phyloP scores from a whole-genome alignment of 1,140 invertebrate genomes.

The Pinna nobilis region DNA sequence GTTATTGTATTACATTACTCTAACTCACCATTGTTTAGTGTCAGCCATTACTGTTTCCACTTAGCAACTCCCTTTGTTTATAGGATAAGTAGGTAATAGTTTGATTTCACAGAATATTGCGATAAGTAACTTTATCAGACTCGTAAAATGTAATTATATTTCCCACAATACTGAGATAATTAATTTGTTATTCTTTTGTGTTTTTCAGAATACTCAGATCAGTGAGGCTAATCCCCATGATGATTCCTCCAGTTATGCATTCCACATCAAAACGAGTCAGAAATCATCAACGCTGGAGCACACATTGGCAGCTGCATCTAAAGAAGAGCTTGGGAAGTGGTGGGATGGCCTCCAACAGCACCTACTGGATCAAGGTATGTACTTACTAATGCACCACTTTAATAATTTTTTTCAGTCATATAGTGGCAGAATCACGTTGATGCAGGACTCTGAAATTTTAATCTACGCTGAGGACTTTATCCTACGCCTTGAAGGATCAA shows the following conservation, averaged over 20 bases:
- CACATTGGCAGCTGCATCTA: slow-evolving; percentile 63
- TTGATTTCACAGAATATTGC: too few relatives aligned
- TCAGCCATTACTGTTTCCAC: too few relatives aligned
- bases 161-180: too few relatives aligned
- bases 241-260: slow-evolving; percentile 59
- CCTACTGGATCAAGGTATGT: slow-evolving; percentile 69
- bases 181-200: not conserved
- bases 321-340: slow-evolving; percentile 65
- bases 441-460: not conserved
- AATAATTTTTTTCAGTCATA: slow-evolving; percentile 69
- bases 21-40: too few relatives aligned
- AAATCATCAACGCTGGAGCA: slow-evolving; percentile 52
- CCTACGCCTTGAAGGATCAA: too few relatives aligned
- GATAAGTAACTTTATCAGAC: too few relatives aligned
- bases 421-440: slow-evolving; percentile 60
- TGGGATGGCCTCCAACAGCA: slow-evolving; percentile 72
- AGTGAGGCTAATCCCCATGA: slow-evolving; percentile 66
- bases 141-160: too few relatives aligned
- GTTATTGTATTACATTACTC: too few relatives aligned
- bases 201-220: slow-evolving; percentile 66
- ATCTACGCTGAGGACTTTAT: not conserved
- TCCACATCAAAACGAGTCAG: slow-evolving; percentile 66
- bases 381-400: not conserved
- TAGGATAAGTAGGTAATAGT: too few relatives aligned
- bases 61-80: too few relatives aligned